Percentiles rank a stretch among this genome's conserved stretches.
Conservation (phyloP, 2,888 invertebrate genomes). For the Thera britannica region DNA sequence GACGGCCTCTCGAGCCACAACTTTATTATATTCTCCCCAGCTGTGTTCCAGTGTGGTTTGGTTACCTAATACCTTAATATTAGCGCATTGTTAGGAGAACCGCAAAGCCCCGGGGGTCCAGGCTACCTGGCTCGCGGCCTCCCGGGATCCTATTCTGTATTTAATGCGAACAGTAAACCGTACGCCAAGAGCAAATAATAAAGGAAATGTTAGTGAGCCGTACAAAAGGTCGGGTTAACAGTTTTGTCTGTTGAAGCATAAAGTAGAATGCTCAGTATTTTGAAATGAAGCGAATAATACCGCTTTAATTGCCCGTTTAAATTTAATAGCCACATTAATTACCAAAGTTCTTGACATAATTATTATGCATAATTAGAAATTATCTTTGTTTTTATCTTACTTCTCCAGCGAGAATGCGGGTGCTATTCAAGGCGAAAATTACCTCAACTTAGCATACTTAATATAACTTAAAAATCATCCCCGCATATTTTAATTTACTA, state of each 20-base stretch:
- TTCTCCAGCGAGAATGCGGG: neutral
- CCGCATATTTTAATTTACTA: neutral
- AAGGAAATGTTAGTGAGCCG: slow-evolving; percentile 28
- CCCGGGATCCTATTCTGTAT: slow-evolving; percentile 36
- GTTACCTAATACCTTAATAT: slow-evolving; percentile 35
- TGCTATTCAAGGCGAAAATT: neutral
- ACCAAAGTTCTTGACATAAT: slow-evolving; percentile 29
- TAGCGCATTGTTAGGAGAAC: slow-evolving; percentile 35
- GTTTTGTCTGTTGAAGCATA: slow-evolving; percentile 25
- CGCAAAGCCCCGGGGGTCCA: slow-evolving; percentile 23
- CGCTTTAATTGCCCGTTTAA: slow-evolving; percentile 35
- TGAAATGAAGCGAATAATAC: slow-evolving; percentile 30
- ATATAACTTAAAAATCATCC: neutral
- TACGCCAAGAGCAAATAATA: slow-evolving; percentile 33
- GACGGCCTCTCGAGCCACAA: slow-evolving; percentile 21
- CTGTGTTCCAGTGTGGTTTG: slow-evolving; percentile 33
- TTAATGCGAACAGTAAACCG: slow-evolving; percentile 36
- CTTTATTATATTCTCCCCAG: slow-evolving; percentile 33
- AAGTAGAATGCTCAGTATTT: slow-evolving; percentile 21
- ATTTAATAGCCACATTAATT: slow-evolving; percentile 35
- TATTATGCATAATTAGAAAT: slow-evolving; percentile 13
- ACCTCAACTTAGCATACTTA: neutral
- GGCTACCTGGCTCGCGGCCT: slow-evolving; percentile 27
- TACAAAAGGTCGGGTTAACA: slow-evolving; percentile 32
- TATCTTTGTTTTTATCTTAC: neutral